phyloP scores from a whole-genome alignment of 2,113 vertebrate genomes.

The Myanophis thanlyinensis region DNA sequence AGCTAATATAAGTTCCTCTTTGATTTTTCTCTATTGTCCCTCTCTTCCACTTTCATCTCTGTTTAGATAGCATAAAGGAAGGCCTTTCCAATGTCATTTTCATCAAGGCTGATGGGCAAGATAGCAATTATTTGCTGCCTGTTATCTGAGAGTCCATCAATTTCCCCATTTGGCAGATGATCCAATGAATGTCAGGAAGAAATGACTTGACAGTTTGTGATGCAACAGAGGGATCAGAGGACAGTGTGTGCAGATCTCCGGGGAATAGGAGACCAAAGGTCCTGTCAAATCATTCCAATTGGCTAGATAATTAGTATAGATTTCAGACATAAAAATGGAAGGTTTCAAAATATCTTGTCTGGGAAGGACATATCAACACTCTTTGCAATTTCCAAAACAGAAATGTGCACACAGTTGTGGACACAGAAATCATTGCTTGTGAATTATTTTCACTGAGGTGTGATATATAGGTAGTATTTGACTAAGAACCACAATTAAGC shows the following conservation, averaged over 20 bases:
- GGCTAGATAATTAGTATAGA: slow-evolving; percentile 8
- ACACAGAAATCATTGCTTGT: not conserved
- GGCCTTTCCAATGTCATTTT: slow-evolving; percentile 28
- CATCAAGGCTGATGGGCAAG: slow-evolving; percentile 18
- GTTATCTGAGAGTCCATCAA: slow-evolving; percentile 30
- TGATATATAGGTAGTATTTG: not conserved
- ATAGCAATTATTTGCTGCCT: slow-evolving; percentile 20
- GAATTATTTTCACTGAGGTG: not conserved
- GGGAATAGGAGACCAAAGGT: slow-evolving; percentile 20
- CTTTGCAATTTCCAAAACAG: not conserved
- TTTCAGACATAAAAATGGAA: not conserved
- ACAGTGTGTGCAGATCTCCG: not conserved
- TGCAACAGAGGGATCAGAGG: not conserved
- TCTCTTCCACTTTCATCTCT: slow-evolving; percentile 21
- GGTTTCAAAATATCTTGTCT: not conserved
- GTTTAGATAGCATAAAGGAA: slow-evolving; percentile 27
- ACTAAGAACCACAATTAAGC: not conserved
- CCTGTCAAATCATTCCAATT: not conserved
- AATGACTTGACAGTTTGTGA: slow-evolving; percentile 12
- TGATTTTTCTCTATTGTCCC: not conserved
- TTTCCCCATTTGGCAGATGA: slow-evolving; percentile 18
- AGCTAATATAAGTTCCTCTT: not conserved
- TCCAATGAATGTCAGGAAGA: slow-evolving; percentile 26
- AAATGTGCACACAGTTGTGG: not conserved
- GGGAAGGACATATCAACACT: not conserved